These are phyloP conservation scores for Tenebrio molitor DNA, from an alignment of 1,140 invertebrate genomes.

Conservation along the genomic window DNA sequence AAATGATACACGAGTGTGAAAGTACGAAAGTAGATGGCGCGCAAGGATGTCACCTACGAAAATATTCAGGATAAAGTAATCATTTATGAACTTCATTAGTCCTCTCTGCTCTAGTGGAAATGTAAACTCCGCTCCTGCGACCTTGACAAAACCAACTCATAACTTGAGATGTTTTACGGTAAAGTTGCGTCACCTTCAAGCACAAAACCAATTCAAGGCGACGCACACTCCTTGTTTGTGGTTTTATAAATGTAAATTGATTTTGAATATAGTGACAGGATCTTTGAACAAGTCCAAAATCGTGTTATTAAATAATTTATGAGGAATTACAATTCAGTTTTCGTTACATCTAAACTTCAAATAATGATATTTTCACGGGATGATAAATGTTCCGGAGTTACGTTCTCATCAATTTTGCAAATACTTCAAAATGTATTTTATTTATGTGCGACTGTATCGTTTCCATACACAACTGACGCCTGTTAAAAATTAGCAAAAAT, in stretches of 20 bases:
- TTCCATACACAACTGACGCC: neutral
- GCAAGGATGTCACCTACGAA: neutral
- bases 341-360: no score
- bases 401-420: no score
- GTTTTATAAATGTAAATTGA: neutral
- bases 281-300: no score
- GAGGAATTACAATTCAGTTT: no score
- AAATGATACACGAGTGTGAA: no score
- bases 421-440: no score
- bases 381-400: no score
- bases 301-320: no score
- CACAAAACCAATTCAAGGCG: neutral
- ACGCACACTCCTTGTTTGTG: neutral
- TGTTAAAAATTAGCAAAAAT: neutral
- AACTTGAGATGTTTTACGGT: neutral
- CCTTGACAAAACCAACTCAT: neutral
- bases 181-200: neutral
- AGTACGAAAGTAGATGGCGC: constrained; percentile 9
- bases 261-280: no score
- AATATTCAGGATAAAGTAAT: neutral
- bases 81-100: constrained; percentile 8
- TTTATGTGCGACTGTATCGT: neutral
- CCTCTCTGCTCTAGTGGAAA: neutral
- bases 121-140: neutral
- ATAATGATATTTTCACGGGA: no score